Percentiles rank a stretch among this genome's conserved stretches.
These are phyloP conservation scores for Brachyhypopomus gauderio DNA, from an alignment of 2,113 vertebrate species.

Conservation along the genomic window DNA sequence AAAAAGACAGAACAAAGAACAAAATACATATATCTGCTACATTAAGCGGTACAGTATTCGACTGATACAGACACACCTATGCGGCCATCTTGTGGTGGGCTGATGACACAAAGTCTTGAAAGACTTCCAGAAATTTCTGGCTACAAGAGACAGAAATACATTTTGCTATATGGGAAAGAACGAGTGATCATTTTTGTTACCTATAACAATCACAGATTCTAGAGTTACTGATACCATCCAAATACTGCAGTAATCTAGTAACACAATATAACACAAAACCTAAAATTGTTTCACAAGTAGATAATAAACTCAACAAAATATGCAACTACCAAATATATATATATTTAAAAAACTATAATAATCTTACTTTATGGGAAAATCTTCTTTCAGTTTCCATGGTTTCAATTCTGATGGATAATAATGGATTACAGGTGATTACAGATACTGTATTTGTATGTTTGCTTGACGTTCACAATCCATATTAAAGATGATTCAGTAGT, in stretches of 20 bases:
- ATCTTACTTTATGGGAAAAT: constrained; percentile 69
- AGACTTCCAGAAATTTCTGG: constrained; percentile 61
- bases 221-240: background rate
- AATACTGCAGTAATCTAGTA: background rate
- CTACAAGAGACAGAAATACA: constrained; percentile 64
- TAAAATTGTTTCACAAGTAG: background rate
- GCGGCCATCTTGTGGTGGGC: constrained; percentile 75
- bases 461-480: background rate
- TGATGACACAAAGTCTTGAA: constrained; percentile 79
- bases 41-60: background rate
- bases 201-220: no score
- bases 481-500: constrained; percentile 1
- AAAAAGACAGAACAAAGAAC: background rate
- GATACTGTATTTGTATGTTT: background rate
- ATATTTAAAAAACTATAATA: no score
- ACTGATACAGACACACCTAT: constrained; percentile 76
- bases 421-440: constrained; percentile 11
- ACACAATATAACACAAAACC: background rate
- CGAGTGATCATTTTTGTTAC: no score
- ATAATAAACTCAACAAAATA: no score
- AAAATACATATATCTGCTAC: background rate
- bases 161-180: background rate
- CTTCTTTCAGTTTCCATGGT: constrained; percentile 63
- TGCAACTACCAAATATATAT: no score
- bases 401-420: constrained; percentile 61